Conservation (phyloP, 1,140 invertebrate species). For the Dysdera silvatica region DNA sequence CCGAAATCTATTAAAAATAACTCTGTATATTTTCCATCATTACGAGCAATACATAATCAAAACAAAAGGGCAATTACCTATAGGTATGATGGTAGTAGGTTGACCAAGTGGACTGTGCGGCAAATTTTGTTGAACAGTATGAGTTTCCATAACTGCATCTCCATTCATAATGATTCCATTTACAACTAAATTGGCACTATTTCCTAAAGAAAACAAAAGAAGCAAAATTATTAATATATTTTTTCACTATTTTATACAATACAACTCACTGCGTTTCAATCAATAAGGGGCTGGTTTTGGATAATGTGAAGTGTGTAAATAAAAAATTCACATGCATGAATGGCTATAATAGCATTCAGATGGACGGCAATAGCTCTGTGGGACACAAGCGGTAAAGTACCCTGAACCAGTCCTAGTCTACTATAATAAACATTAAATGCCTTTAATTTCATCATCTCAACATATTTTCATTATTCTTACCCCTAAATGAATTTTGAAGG, state of each 20-base stretch:
- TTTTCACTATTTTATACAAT: background rate
- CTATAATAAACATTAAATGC: no score
- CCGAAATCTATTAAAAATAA: no score
- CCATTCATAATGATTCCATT: conserved; percentile 30
- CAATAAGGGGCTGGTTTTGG: background rate
- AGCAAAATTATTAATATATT: background rate
- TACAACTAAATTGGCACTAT: conserved; percentile 21
- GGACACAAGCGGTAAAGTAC: no score
- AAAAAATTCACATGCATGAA: background rate
- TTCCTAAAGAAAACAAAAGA: background rate
- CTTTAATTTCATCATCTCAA: no score
- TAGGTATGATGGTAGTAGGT: conserved; percentile 4
- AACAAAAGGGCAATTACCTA: conserved; percentile 13
- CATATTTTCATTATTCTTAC: no score
- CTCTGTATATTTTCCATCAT: no score
- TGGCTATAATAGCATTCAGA: background rate
- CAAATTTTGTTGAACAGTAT: conserved; percentile 20
- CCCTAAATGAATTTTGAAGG: no score
- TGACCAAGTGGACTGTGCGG: conserved; percentile 15
- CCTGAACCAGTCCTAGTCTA: no score
- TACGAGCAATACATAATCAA: no score
- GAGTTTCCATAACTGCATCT: conserved; percentile 24
- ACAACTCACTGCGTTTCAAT: background rate
- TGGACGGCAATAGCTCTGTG: no score
- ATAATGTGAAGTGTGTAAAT: background rate